Evolutionary conservation across 2,797 vertebrate species (phyloP), one percentile per base, ranked within the genome.

Genomic region (Aulostomus chinensis): DNA sequence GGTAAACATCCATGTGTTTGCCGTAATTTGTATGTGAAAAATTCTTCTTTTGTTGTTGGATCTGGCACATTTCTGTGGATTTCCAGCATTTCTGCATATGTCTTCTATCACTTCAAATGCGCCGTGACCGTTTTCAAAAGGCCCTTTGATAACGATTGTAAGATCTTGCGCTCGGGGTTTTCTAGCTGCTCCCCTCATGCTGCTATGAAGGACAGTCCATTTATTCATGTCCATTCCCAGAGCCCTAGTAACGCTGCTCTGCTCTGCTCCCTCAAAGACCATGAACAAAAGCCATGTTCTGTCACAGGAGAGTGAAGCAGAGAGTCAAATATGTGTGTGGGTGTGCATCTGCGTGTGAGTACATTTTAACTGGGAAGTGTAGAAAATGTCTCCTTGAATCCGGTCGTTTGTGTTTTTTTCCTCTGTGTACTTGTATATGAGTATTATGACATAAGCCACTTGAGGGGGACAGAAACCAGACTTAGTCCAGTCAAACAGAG

Each of bases 191-290:
- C 68, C 68, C 56, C 65, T 83, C 57, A 45, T 58, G 48, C 51
- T 61, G 77, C 68, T 57, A 25, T 73, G 83, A 88, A 79, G 78
- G 81, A 84, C 81, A 83, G 71, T 74, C 68, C 62, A 70, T 83
- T 82, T 84, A 87, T 86, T 86, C 77, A 84, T 83, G 78, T 76
- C 65, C 12, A 24, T 51, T 83, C 68, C 79, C 74, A 78, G 60
- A 87, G 72, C 38, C 60, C 76, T 64, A 58, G 66, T 77, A 56
- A 68, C 61, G 51, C 21, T 7, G 35, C 34, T 59, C 57, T 50
- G 73, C 55, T 24, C 50, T 49, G 1, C 61, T 76, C 68, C 60
- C 63, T 81, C 75, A 77, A 67, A 84, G 76, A 78, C 41, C 62
- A 41, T 20, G 59, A 83, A 86, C 84, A 87, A 85, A 73, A 73